Evolutionary conservation across 2,113 vertebrate species (phyloP), one percentile per base, ranked within the genome.

Genomic region (Bubo bubo): DNA sequence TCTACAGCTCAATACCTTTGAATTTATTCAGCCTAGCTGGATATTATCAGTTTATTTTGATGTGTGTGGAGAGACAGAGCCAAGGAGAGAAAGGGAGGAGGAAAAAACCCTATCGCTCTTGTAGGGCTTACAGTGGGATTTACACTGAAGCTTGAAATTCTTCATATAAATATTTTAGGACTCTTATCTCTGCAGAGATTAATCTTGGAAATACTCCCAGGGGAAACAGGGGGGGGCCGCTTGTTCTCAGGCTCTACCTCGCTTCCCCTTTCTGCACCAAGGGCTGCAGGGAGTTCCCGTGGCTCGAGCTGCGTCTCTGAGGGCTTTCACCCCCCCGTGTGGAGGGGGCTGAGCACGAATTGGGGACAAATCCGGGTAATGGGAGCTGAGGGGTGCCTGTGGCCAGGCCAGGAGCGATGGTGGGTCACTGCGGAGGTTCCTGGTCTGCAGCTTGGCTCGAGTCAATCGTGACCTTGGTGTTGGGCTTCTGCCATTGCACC

Each of bases 31-130:
- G 92, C 85, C 75, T 92, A 86, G 77, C 67, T 95, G 67, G 93
- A 92, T 95, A 81, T 92, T 93, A 88, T 95, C 67, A 56, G 79
- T 89, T 97, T 96, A 90, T 95, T 96, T 95, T 88, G 95, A 64
- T 92, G 73, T 84, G 87, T n/a, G 26, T 92, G 80, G 82, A 96
- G 85, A 93, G 55, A 81, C 21, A 74, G 47, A 83, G 72, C 26
- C 56, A 73, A 71, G 75, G 50, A 80, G 68, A 59, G 30, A 80
- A 76, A 80, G 34, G 63, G 39, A 88, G 47, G 63, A 86, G 37
- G 56, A 49, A 60, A 74, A 93, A 45, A 21, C 8, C 59, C 67
- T 60, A 19, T 77, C 0, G 1, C 39, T 89, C 49, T 60, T 94
- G 53, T 90, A 55, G 56, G 85, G 24, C 34, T 95, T 83, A 88